Conservation (phyloP, 2,888 invertebrate species). For the Physocephala rufipes region DNA sequence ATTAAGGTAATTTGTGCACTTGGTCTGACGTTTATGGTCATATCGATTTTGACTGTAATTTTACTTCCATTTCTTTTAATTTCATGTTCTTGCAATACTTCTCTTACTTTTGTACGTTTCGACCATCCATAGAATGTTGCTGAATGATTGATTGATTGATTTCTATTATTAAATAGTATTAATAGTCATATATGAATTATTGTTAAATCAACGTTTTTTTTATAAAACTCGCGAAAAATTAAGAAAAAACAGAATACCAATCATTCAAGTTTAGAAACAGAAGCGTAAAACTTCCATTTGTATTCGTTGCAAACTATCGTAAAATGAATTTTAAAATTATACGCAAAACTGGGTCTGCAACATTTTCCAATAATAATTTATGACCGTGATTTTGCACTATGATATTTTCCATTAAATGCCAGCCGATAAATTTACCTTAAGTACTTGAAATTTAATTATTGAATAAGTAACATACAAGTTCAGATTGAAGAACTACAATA, state of each 20-base stretch:
- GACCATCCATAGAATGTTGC: conserved; percentile 25
- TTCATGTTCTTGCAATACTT: conserved; percentile 42
- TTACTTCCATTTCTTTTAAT: conserved; percentile 52
- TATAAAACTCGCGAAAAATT: not conserved
- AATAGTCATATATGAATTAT: conserved; percentile 28
- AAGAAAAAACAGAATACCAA: not conserved
- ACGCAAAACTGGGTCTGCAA: too few relatives aligned
- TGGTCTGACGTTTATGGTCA: conserved; percentile 56
- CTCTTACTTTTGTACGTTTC: conserved; percentile 32
- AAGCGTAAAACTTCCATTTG: not conserved
- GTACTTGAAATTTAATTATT: conserved; percentile 6
- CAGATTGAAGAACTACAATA: too few relatives aligned
- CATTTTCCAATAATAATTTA: too few relatives aligned
- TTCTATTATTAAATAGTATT: conserved; percentile 6
- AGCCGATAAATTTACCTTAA: not conserved
- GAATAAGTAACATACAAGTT: too few relatives aligned
- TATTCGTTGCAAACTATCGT: too few relatives aligned
- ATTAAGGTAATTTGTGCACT: conserved; percentile 32
- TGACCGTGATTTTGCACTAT: not conserved
- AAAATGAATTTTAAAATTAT: too few relatives aligned
- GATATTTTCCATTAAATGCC: conserved; percentile 9
- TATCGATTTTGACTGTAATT: too few relatives aligned
- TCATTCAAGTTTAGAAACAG: not conserved
- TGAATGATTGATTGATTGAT: conserved; percentile 31
- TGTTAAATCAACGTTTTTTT: conserved; percentile 15